Base-by-base conservation (phyloP, 2,113 vertebrate species). In the Cyphomyrus plagiostoma region DNA sequence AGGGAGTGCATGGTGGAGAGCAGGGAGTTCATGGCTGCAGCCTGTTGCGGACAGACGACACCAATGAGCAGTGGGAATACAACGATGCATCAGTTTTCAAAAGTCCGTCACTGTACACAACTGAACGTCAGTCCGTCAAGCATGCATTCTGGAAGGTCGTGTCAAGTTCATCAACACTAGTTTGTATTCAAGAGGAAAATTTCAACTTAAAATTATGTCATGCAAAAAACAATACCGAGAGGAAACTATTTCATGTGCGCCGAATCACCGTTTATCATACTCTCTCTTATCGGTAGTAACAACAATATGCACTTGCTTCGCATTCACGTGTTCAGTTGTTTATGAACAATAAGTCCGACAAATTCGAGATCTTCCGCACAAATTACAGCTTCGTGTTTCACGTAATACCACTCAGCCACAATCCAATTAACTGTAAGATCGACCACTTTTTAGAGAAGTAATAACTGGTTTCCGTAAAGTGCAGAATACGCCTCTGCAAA, bases 1-100 rank as follows among this genome's bases (percentile, higher is more conserved):
- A 99, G 94, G 90, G 94, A 93, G 10, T 10, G 89, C 0, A 94
- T 91, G 0, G 94, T 91, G n/a, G 92, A 90, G 1, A 91, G 90
- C 58, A 95, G 89, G 1, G 93, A 92, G 89, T 91, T 94, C 95
- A 96, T 96, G 92, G 83, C 93, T 91, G 85, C 49, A 2, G 53
- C 91, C 92, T 94, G 90, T n/a, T 26, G 23, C 3, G 45, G 26
- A 0, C 13, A 86, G 26, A 70, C 3, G 10, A 70, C n/a, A 10
- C 26, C n/a, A 13, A 26, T 5, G 45, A 42, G 8, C 3, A 70
- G 7, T 4, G 74, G 45, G 35, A 39, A 77, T 30, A 77, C 66
- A 4, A 35, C n/a, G 26, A 39, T 19, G 3, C 11, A 77, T 70
- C 62, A 77, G 70, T 77, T 70, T 30, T 35, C 66, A 74, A 8